Evolutionary conservation across 2,113 vertebrate genomes (phyloP).

Genomic region (Gasterosteus nipponicus): DNA sequence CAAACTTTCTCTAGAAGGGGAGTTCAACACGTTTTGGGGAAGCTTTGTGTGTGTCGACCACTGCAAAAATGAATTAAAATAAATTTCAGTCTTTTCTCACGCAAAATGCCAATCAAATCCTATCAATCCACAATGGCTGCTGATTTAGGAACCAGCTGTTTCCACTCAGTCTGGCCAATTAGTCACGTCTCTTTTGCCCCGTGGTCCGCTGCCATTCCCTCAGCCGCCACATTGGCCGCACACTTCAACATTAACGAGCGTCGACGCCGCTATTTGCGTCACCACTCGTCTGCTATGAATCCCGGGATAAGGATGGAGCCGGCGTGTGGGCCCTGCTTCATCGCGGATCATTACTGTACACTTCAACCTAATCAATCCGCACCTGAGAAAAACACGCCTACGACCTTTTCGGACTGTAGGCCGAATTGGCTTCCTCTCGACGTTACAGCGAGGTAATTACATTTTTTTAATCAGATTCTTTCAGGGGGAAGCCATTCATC

Average conservation of each 20-base stretch:
- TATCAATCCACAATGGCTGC: constrained; percentile 40
- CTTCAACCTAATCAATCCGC: constrained; percentile 45
- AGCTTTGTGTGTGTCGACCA: background rate
- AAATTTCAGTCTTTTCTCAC: background rate
- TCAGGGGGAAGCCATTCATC: constrained; percentile 64
- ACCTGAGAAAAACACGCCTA: constrained; percentile 34
- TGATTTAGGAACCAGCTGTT: constrained; percentile 63
- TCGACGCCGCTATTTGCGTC: constrained; percentile 38
- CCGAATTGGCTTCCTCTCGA: constrained; percentile 39
- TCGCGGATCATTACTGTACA: constrained; percentile 45
- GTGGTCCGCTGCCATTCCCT: constrained; percentile 42
- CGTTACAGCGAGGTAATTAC: constrained; percentile 58
- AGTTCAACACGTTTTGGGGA: background rate
- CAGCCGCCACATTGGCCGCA: constrained; percentile 37
- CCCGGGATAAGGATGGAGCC: constrained; percentile 43
- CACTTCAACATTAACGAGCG: constrained; percentile 41
- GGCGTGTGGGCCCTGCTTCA: background rate
- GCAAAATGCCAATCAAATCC: constrained; percentile 10
- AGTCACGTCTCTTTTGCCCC: constrained; percentile 46
- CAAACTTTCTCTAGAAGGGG: background rate
- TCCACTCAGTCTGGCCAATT: constrained; percentile 37
- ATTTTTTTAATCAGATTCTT: constrained; percentile 67
- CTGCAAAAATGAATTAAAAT: constrained; percentile 8
- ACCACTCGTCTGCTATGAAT: constrained; percentile 27
- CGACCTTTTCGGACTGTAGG: constrained; percentile 44